Percentiles rank a stretch among this genome's conserved stretches.
phyloP scores from a whole-genome alignment of 1,140 invertebrate genomes.

The Sinonovacula constricta region DNA sequence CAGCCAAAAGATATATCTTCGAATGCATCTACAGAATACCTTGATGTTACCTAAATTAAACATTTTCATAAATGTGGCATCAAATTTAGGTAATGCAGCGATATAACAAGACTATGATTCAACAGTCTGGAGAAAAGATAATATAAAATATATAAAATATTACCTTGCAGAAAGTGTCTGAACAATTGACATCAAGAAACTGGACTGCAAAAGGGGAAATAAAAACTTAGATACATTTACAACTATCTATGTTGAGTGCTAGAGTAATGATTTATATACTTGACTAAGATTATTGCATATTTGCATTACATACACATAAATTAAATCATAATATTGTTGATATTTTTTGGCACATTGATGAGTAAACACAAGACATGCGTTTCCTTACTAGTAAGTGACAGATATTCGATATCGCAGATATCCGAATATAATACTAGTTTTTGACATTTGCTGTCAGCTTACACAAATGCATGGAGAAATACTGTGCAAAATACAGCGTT shows the following conservation, averaged over 20 bases:
- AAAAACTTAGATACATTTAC: conserved; percentile 35
- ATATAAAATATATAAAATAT: conserved; percentile 17
- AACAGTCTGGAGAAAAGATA: not conserved
- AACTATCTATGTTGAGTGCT: no score
- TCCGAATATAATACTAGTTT: not conserved
- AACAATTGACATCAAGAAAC: conserved; percentile 83
- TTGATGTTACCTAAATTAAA: not conserved
- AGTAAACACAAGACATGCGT: not conserved
- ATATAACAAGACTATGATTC: not conserved
- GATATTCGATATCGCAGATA: not conserved
- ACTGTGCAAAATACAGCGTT: not conserved
- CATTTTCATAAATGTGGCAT: not conserved
- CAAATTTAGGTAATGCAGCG: not conserved
- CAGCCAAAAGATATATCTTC: not conserved
- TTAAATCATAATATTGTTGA: no score
- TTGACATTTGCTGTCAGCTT: not conserved
- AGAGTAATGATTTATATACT: no score
- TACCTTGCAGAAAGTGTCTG: conserved; percentile 75
- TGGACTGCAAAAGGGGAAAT: conserved; percentile 84
- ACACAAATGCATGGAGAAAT: no score
- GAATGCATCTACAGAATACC: not conserved
- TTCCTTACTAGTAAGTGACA: not conserved
- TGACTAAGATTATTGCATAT: no score
- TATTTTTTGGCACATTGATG: no score
- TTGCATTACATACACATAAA: no score